Evolutionary conservation across 2,113 vertebrate species (phyloP), one percentile per base, ranked within the genome.

Genomic region (Stegostoma tigrinum): DNA sequence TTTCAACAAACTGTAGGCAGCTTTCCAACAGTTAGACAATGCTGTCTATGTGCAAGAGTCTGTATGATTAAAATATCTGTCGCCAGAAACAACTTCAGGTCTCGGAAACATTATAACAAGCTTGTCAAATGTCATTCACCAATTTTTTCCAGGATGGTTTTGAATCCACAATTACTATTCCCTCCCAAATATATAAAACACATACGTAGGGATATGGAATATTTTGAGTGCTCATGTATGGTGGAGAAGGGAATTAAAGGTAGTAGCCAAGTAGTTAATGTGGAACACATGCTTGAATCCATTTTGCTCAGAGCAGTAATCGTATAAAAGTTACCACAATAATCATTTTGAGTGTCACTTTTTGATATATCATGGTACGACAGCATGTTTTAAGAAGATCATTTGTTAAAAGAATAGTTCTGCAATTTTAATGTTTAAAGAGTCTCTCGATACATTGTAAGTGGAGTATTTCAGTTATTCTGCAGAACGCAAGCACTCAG

Each of bases 251-350:
- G n/a, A 23, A 90, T 55, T 90, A 93, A 42, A 93, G 52, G 17
- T n/a, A 66, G 89, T 66, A 21, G n/a, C 5, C 89, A 93, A 93
- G 61, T 93, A 19, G 61, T 93, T 66, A 93, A 93, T 66, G 34
- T 64, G 8, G 61, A 91, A 91, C 87, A 64, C 61, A 67, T 66
- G 10, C 34, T 66, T 93, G 61, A 38, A 93, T 93, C 34, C 89
- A 93, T 93, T 66, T 66, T 93, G 89, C 89, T 66, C 42, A 10
- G 89, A 83, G 38, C 38, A 23, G 80, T 83, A 83, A 93, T 93
- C n/a, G 89, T 38, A 93, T 93, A 64, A 93, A 93, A 93, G 89
- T 93, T 93, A 93, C 89, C n/a, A 93, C 89, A 93, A 93, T 93
- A 93, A 93, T 93, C 61, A 93, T 67, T 93, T 93, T 93, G 89